A percentile compares a stretch with the other conserved stretches of the same genome.
Conservation (phyloP, 2,797 vertebrate species). For the Trichosurus vulpecula region DNA sequence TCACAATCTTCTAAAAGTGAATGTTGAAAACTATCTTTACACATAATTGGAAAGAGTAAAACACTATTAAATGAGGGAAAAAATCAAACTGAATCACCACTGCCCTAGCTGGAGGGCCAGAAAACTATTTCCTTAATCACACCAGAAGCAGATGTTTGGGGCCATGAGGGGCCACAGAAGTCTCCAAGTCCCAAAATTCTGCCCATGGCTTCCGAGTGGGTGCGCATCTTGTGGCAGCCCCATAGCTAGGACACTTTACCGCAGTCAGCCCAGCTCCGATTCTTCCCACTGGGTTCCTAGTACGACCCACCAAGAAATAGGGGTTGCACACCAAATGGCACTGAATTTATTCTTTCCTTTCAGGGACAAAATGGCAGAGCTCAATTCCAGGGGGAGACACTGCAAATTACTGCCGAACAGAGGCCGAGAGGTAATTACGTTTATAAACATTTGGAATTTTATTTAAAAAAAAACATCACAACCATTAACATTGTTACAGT, state of each 20-base stretch:
- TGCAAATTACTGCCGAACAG: constrained; percentile 66
- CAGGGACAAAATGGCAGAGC: background rate
- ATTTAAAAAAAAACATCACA: constrained; percentile 84
- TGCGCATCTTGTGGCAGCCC: too few species aligned
- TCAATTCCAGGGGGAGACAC: background rate
- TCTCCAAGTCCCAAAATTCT: background rate
- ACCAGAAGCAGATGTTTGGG: background rate
- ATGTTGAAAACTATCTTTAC: too few species aligned
- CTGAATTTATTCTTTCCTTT: background rate
- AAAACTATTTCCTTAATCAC: background rate
- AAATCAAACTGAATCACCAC: background rate
- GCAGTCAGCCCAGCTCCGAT: background rate
- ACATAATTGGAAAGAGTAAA: too few species aligned
- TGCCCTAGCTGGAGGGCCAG: background rate
- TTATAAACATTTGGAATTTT: constrained; percentile 86
- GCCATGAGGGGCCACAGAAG: too few species aligned
- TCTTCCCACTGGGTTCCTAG: background rate
- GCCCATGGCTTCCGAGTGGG: too few species aligned
- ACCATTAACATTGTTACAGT: constrained; percentile 83
- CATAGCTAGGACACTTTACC: rapidly evolving
- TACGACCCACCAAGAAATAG: background rate
- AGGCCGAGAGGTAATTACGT: constrained; percentile 75
- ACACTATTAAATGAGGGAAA: too few species aligned
- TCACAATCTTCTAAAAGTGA: too few species aligned
- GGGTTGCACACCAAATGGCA: background rate